Base-by-base conservation (phyloP, 2,113 vertebrate genomes). In the Myotis yumanensis region DNA sequence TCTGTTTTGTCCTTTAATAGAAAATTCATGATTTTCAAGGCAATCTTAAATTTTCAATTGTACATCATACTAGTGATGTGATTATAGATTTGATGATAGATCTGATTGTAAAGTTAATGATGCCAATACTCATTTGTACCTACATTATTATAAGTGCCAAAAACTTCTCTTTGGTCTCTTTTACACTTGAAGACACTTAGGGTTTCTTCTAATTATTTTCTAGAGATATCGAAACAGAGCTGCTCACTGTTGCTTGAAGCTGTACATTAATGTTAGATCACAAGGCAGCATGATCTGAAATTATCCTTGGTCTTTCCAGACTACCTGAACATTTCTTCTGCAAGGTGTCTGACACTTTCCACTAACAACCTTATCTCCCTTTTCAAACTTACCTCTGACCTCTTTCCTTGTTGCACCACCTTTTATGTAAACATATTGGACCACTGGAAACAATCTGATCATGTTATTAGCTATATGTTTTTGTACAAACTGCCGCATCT, bases 41-140 rank as follows among this genome's bases (percentile, higher is more conserved):
- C 25, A 80, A 68, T 20, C 51, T 92, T 83, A 88, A 71, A 72
- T 91, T 85, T 94, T 72, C 22, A 59, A 11, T 76, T n/a, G 6
- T 7, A 37, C 7, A 28, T 86, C 43, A 40, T 16, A 57, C 15
- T 35, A 4, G 3, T 20, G 46, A 52, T 54, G 20, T 43, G 17
- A 69, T 66, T 32, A 37, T 16, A 76, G 68, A 89, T 89, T 57
- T 75, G 22, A 71, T 52, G 40, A 40, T 11, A 85, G 18, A 72
- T 73, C 18, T 72, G 17, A 40, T 22, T 23, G 40, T 2, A 64
- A 17, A 83, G 59, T 73, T 57, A 14, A 69, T 59, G 5, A 76
- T 82, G 66, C 79, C 17, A 86, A n/a, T 66, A 79, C 8, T 77
- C 22, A 72, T 32, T 66, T 62, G 8, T 52, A n/a, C 43, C 30